These are phyloP conservation scores for Cyrtodaria siliqua DNA, from an alignment of 2,888 invertebrate genomes.

Conservation along the genomic window DNA sequence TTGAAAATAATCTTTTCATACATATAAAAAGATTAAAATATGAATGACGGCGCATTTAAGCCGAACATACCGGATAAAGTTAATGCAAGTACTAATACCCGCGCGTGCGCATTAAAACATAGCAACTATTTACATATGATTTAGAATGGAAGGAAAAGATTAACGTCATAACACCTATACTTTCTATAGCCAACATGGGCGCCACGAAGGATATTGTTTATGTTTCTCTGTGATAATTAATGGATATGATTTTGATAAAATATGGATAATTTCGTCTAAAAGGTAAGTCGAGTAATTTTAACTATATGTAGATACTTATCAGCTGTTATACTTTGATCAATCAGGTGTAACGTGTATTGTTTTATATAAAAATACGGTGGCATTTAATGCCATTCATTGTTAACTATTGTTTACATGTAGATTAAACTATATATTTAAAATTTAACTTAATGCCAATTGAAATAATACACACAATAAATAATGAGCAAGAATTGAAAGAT, in stretches of 20 bases:
- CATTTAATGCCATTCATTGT: no score
- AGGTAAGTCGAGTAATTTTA: background rate
- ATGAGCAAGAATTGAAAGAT: no score
- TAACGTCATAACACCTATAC: slow-evolving; percentile 16
- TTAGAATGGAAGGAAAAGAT: slow-evolving; percentile 42
- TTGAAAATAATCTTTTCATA: slow-evolving; percentile 4
- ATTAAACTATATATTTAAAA: no score
- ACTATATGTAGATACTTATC: background rate
- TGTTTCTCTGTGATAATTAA: background rate
- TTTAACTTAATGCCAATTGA: no score
- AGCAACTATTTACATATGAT: slow-evolving; percentile 62
- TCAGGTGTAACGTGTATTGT: background rate
- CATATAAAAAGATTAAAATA: background rate
- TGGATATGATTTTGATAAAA: background rate
- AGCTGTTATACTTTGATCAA: background rate
- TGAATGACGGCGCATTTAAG: background rate
- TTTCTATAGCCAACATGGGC: slow-evolving; percentile 4
- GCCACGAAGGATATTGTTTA: background rate
- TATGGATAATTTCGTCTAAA: background rate
- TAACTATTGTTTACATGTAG: no score
- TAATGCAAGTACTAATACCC: slow-evolving; percentile 5
- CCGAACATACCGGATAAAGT: slow-evolving; percentile 2
- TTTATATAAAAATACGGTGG: background rate
- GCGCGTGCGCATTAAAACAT: slow-evolving; percentile 60
- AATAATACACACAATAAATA: no score